phyloP scores from a whole-genome alignment of 1,140 invertebrate genomes.

The Diabrotica undecimpunctata region DNA sequence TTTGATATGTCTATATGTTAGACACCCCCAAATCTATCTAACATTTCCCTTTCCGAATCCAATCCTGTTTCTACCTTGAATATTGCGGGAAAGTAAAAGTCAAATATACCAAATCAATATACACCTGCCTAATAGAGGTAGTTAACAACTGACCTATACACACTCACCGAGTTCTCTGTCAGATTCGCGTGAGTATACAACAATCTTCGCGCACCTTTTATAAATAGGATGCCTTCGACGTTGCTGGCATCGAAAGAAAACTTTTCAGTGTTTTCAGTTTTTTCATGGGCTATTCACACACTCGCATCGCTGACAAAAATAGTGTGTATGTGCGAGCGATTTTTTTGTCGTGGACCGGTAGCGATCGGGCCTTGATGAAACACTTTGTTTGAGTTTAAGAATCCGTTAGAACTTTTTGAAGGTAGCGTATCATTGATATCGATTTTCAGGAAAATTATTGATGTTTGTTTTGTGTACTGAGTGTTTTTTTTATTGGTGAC shows the following conservation, averaged over 20 bases:
- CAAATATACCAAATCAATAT: neutral
- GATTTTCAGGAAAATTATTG: neutral
- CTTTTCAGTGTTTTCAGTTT: slow-evolving; percentile 18
- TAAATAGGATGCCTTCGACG: slow-evolving; percentile 26
- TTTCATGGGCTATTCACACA: slow-evolving; percentile 1
- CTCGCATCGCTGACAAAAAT: slow-evolving; percentile 7
- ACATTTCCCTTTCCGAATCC: neutral
- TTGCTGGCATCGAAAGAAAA: slow-evolving; percentile 11
- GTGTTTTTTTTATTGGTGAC: too few relatives aligned
- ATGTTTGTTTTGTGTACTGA: too few relatives aligned
- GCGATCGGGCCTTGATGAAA: slow-evolving; percentile 6
- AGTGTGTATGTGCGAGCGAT: slow-evolving; percentile 5
- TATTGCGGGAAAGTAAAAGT: neutral
- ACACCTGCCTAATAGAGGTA: neutral
- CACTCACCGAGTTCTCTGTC: slow-evolving; percentile 1
- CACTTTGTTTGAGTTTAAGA: neutral
- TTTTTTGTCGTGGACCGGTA: neutral
- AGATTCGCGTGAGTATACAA: slow-evolving; percentile 19
- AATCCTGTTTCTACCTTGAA: neutral
- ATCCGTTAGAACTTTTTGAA: slow-evolving; percentile 3
- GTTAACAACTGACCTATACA: slow-evolving; percentile 25
- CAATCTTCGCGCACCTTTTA: slow-evolving; percentile 30
- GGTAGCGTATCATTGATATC: slow-evolving; percentile 9
- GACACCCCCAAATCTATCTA: too few relatives aligned
- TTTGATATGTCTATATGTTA: too few relatives aligned